Base-by-base conservation (phyloP, 1,140 invertebrate genomes). In the Brachionus calyciflorus region DNA sequence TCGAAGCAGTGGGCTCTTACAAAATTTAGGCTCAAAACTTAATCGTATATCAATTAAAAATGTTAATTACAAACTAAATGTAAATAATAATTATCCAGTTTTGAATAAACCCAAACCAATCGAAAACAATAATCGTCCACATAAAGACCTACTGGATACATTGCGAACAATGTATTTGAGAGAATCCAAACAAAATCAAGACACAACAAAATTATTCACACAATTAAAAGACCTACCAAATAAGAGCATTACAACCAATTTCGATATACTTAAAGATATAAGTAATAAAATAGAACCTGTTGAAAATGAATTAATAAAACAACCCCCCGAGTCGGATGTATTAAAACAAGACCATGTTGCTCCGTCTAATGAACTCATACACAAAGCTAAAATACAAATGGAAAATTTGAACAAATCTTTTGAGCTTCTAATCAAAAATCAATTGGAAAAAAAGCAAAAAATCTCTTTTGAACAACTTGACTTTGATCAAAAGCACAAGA, bases 351-450 rank as follows among this genome's bases (percentile, higher is more conserved):
- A 46, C n/a, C 44, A 57, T 10, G 19, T 19, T 21, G 0, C 21
- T 5, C 14, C 12, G 26, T 2, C 44, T 6, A 55, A n/a, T 12
- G 46, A 73, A 10, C 46, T 73, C 44, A 73, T 73, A n/a, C 28
- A 73, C 28, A 73, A 73, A 28, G 69, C 69, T n/a, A 73, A 73
- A 73, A n/a, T 73, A 14, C 69, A 73, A 73, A 73, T 73, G 69
- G 46, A 73, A 40, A 49, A 33, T 33, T 51, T 73, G 46, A 73
- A 73, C 37, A 49, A 73, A 73, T 73, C 69, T 14, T 73, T 73
- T 49, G 69, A 73, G 30, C 46, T 51, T 28, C 33, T 73, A 2
- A 73, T 73, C 9, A 40, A 28, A n/a, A 9, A 49, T 55, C 30
- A 73, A 40, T 5, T 51, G 14, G 33, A 41, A 21, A 49, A 73